Conservation (phyloP, 2,797 vertebrate species). For the Sebastiscus tertius region DNA sequence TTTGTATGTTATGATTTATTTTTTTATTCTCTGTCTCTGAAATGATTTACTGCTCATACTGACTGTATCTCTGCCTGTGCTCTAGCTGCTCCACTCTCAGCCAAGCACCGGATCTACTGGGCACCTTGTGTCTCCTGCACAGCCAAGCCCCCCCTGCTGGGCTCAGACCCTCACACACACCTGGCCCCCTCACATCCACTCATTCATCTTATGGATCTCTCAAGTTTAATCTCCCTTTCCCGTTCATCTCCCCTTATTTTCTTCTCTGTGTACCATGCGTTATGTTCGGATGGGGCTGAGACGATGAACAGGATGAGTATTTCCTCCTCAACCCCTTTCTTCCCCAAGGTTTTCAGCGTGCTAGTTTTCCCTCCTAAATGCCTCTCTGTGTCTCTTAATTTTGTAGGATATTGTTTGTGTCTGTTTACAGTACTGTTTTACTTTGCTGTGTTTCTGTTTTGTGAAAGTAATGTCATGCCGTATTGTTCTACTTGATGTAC, state of each 20-base stretch:
- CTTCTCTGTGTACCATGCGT: constrained; percentile 18
- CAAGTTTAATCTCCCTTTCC: constrained; percentile 38
- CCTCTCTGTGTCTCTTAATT: constrained; percentile 24
- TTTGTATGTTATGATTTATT: constrained; percentile 13
- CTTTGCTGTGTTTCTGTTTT: constrained; percentile 34
- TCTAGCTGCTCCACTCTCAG: constrained; percentile 78
- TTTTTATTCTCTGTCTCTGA: constrained; percentile 54
- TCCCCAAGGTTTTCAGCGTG: constrained; percentile 34
- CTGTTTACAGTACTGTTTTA: constrained; percentile 12
- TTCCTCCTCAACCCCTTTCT: constrained; percentile 38
- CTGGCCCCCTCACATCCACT: constrained; percentile 60
- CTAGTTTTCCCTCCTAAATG: constrained; percentile 17
- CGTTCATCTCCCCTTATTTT: constrained; percentile 38
- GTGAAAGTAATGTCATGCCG: constrained; percentile 5
- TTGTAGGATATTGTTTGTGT: constrained; percentile 10
- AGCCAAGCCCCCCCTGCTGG: constrained; percentile 76
- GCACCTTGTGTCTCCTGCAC: constrained; percentile 72
- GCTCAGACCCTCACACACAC: constrained; percentile 76
- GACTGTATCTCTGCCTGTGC: constrained; percentile 83
- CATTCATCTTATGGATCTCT: constrained; percentile 54
- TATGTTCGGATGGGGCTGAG: constrained; percentile 32
- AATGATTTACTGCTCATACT: constrained; percentile 66
- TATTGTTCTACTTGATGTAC: constrained; percentile 39
- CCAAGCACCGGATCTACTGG: constrained; percentile 76
- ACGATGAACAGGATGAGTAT: constrained; percentile 74